Conservation (phyloP, 2,888 invertebrate genomes). For the Coenonympha arcania region DNA sequence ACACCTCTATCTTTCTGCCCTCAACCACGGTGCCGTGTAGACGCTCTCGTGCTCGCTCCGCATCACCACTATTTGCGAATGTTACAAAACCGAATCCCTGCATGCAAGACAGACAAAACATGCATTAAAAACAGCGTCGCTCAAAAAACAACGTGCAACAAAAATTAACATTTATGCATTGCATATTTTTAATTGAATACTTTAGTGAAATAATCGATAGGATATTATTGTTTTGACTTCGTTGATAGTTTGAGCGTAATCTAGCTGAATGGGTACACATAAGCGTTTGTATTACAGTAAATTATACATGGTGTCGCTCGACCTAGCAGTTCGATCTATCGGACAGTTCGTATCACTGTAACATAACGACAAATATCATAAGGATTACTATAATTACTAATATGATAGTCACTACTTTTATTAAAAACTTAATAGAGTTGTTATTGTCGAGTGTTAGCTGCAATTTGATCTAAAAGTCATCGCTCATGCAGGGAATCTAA, state of each 20-base stretch:
- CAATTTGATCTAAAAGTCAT: conserved; percentile 68
- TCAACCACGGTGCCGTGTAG: conserved; percentile 99
- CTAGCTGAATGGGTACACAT: conserved; percentile 73
- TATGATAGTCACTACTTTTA: conserved; percentile 52
- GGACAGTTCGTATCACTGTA: conserved; percentile 51
- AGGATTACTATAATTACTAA: conserved; percentile 47
- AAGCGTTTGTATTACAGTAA: conserved; percentile 71
- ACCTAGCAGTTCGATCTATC: conserved; percentile 63
- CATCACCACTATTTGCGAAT: conserved; percentile 99
- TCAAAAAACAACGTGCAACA: conserved; percentile 86
- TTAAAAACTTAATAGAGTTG: conserved; percentile 45
- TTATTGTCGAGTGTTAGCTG: conserved; percentile 68
- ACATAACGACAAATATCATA: conserved; percentile 33
- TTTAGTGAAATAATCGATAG: conserved; percentile 69
- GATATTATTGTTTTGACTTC: conserved; percentile 64
- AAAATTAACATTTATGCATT: conserved; percentile 79
- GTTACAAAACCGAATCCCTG: conserved; percentile 99
- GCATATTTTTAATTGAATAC: conserved; percentile 70
- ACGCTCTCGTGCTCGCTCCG: conserved; percentile 99
- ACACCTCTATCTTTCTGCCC: conserved; percentile 99
- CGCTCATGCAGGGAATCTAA: conserved; percentile 58
- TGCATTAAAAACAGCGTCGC: conserved; percentile 90
- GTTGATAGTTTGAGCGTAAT: conserved; percentile 75
- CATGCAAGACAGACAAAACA: conserved; percentile 97
- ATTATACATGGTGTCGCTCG: conserved; percentile 58